Percentiles rank a stretch among this genome's conserved stretches.
Evolutionary conservation across 1,140 invertebrate species (phyloP).

Genomic region (Stenopsyche tienmushanensis): DNA sequence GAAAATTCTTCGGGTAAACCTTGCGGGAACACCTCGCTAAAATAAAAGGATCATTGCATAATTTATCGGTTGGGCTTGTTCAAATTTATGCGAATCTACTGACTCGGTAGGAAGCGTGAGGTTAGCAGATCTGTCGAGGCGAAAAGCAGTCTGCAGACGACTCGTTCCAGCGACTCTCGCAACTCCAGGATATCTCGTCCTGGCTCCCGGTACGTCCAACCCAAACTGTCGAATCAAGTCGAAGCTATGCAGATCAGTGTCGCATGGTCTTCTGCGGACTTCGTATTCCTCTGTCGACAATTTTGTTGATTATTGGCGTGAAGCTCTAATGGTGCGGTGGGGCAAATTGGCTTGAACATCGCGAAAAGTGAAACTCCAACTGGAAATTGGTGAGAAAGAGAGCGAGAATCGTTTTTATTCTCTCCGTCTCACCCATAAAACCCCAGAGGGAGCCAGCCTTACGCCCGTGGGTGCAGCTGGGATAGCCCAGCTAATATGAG

Average conservation of each 20-base stretch:
- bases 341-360: too few species aligned
- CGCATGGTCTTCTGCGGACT: constrained; percentile 61
- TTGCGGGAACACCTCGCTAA: constrained; percentile 49
- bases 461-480: too few species aligned
- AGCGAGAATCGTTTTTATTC: too few species aligned
- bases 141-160: constrained; percentile 73
- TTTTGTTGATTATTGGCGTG: too few species aligned
- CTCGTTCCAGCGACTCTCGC: constrained; percentile 71
- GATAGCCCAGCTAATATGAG: too few species aligned
- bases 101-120: constrained; percentile 69
- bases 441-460: too few species aligned
- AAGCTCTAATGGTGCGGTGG: too few species aligned
- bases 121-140: constrained; percentile 69
- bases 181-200: constrained; percentile 62
- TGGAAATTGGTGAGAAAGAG: too few species aligned
- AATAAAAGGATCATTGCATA: constrained; percentile 37
- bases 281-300: constrained; percentile 49
- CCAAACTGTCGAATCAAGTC: constrained; percentile 77
- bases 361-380: too few species aligned
- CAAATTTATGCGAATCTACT: too few species aligned
- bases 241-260: constrained; percentile 74
- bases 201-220: constrained; percentile 62
- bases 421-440: too few species aligned
- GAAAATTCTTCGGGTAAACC: constrained; percentile 50
- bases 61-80: too few species aligned